Percentiles rank a stretch among this genome's conserved stretches.
Conservation (phyloP, 2,113 vertebrate species). For the Hyaena hyaena region DNA sequence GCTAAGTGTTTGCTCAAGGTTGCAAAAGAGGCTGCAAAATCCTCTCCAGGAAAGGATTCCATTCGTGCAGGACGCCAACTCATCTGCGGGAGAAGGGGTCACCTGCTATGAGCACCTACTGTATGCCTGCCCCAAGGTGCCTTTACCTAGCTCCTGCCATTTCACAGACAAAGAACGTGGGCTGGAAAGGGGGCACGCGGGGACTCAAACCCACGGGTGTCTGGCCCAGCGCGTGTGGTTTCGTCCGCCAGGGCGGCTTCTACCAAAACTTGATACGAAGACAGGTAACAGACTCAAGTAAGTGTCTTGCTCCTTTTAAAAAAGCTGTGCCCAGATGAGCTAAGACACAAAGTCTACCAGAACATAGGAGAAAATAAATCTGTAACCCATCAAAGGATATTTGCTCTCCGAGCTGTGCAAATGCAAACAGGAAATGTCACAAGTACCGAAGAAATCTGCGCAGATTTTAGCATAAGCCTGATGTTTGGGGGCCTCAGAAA, state of each 20-base stretch:
- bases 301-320: constrained; percentile 27
- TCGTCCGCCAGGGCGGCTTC: neutral
- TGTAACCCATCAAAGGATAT: constrained; percentile 33
- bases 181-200: neutral
- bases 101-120: neutral
- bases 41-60: neutral
- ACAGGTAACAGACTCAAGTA: constrained; percentile 33
- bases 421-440: constrained; percentile 73
- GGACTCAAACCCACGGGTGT: neutral
- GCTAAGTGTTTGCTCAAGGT: neutral
- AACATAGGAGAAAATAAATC: constrained; percentile 55
- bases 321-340: neutral
- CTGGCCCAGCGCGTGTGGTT: neutral
- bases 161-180: neutral
- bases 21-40: constrained; percentile 18
- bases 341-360: constrained; percentile 15
- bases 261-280: neutral
- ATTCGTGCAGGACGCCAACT: neutral
- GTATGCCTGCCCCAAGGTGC: no score
- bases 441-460: neutral
- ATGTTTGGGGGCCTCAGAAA: constrained; percentile 58
- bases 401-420: constrained; percentile 69
- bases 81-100: neutral
- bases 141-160: neutral
- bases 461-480: constrained; percentile 58